A percentile compares a stretch with the other conserved stretches of the same genome.
These are phyloP conservation scores for Apamea anceps DNA, from an alignment of 2,888 invertebrate genomes.

Conservation along the genomic window DNA sequence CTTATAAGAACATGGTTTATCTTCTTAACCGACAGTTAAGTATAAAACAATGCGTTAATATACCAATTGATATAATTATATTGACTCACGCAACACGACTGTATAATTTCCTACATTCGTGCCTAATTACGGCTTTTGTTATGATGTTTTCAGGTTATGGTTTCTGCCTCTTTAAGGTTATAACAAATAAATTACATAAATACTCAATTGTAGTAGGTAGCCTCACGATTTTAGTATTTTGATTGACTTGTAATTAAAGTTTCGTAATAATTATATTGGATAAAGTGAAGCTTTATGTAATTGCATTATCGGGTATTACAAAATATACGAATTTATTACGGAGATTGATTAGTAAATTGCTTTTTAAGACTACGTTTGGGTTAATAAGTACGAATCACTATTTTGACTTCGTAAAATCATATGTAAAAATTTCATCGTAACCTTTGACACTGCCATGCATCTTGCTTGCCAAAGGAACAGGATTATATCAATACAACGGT, in stretches of 20 bases:
- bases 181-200: slow-evolving; percentile 50
- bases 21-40: background rate
- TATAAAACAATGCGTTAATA: slow-evolving; percentile 44
- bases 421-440: background rate
- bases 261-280: slow-evolving; percentile 29
- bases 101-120: slow-evolving; percentile 45
- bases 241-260: slow-evolving; percentile 39
- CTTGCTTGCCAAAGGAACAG: background rate
- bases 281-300: slow-evolving; percentile 36
- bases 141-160: slow-evolving; percentile 49
- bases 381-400: background rate
- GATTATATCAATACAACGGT: background rate
- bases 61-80: slow-evolving; percentile 55
- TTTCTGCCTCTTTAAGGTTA: slow-evolving; percentile 43
- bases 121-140: slow-evolving; percentile 51
- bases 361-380: background rate
- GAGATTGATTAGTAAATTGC: slow-evolving; percentile 28
- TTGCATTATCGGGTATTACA: slow-evolving; percentile 30
- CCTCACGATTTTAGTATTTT: slow-evolving; percentile 51
- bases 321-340: slow-evolving; percentile 29
- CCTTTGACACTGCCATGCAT: slow-evolving; percentile 5
- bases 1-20: background rate
- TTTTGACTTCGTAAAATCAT: background rate
- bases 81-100: slow-evolving; percentile 56
- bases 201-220: slow-evolving; percentile 28